Evolutionary conservation across 1,140 invertebrate genomes (phyloP).

Genomic region (Drosophila kepulauana): DNA sequence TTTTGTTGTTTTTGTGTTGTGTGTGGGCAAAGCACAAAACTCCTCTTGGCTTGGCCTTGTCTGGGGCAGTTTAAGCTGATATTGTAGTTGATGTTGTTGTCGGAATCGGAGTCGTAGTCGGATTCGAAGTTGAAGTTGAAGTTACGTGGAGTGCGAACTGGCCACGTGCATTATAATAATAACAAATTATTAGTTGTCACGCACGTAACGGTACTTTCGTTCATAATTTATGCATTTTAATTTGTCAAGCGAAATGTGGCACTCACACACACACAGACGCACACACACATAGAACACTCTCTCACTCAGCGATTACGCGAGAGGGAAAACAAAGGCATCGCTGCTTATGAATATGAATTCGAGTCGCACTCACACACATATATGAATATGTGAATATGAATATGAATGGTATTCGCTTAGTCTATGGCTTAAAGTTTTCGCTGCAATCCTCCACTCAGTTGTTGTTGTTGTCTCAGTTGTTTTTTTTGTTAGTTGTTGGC

Average conservation of each 20-base stretch:
- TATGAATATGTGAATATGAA: background rate
- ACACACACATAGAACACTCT: background rate
- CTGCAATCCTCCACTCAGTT: constrained; percentile 26
- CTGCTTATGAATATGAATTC: constrained; percentile 30
- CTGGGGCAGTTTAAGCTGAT: constrained; percentile 32
- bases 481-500: constrained; percentile 30
- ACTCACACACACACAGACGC: constrained; percentile 9
- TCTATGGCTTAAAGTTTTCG: constrained; percentile 16
- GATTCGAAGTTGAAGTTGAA: constrained; percentile 24
- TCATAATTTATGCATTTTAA: constrained; percentile 84
- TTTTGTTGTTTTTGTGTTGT: constrained; percentile 3
- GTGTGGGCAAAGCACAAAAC: background rate
- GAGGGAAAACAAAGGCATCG: background rate
- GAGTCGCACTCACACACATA: background rate
- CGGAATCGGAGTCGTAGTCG: constrained; percentile 1
- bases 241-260: constrained; percentile 72
- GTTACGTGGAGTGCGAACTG: constrained; percentile 42
- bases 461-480: constrained; percentile 30
- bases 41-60: constrained; percentile 31
- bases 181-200: constrained; percentile 83
- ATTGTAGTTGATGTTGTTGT: constrained; percentile 21
- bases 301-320: background rate
- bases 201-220: constrained; percentile 82
- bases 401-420: constrained; percentile 31
- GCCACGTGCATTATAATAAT: constrained; percentile 80